Base-by-base conservation (phyloP, 2,888 invertebrate species). In the Pomacea canaliculata region DNA sequence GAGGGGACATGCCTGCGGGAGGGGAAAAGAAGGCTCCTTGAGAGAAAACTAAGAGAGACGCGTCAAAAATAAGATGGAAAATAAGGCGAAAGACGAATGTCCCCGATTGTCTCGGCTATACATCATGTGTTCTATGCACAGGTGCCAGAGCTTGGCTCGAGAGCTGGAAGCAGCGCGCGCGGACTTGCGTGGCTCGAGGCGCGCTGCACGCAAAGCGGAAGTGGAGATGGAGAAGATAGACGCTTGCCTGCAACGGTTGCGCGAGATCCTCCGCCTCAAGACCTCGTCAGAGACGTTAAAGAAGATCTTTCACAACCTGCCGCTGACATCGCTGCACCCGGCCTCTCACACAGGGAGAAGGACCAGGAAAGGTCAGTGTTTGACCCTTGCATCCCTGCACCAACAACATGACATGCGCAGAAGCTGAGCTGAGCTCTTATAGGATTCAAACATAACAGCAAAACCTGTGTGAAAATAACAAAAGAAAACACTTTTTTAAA, bases 261-360 rank as follows among this genome's bases (percentile, higher is more conserved):
- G 84, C 62, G 85, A 86, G 76, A 85, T 89, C 37, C 83, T 85
- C 67, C 78, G 85, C 3, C 83, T 83, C 70, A 87, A 88, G 76
- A 85, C 85, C 1, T 84, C 84, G 56, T 83, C 86, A 0, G 88
- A 87, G 66, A 81, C 85, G 16, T 80, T 88, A 71, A 88, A 87
- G 79, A 87, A 87, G 76, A 84, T 89, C 19, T 89, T 87, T 76
- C 85, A 86, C 76, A 86, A 86, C 49, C 83, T 89, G 84, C 87
- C 88, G 1, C 72, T 86, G 2, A 80, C 82, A 7, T 81, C 83
- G 4, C 73, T 73, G 70, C 74, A 73, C 69, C 4, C 59, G n/a
- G n/a, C 51, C 2, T n/a, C 60, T 0, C 37, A 37, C 0, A n/a
- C 59, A 12, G 48, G 59, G 1, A 66, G 16, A 23, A 67, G 23